Evolutionary conservation across 2,113 vertebrate genomes (phyloP), one percentile per base, ranked within the genome.

Genomic region (Camarhynchus parvulus): DNA sequence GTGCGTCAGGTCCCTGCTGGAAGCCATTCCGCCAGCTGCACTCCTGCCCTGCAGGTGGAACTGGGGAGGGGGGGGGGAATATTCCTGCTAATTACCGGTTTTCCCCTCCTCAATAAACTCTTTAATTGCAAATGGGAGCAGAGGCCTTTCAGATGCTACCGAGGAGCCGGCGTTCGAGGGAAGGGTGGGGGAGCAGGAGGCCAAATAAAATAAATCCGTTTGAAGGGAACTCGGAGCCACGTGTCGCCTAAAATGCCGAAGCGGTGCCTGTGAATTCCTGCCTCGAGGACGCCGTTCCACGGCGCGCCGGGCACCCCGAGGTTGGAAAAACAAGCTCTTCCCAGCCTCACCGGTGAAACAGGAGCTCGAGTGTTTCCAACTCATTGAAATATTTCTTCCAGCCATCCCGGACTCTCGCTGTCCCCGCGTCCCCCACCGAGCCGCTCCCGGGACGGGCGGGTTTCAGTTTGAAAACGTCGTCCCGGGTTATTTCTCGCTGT

Each of bases 21-120:
- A 86, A 95, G 86, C 90, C 95, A 78, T 86, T 80, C 94, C 83
- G 79, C 59, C 94, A 82, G 94, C 91, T 95, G 95, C 94, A 83
- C 95, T 94, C 49, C 47, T 91, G 87, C 92, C 91, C 95, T 94
- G 93, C 93, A 97, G 96, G 93, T 96, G 94, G 95, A 93, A 93
- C 56, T 1, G 88, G 75, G 79, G 62, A 37, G 58, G 86, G 41
- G 73, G 87, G 55, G 55, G 84, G 55, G 44, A 86, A 90, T 88
- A 93, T 88, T 90, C 88, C 39, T 63, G 67, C 92, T 95, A 96
- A 97, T 96, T 95, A 96, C 94, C 80, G 88, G 46, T 62, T 94
- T 92, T 86, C 94, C 92, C 94, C 94, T 93, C 92, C 96, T 93
- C 90, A 87, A 68, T 95, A 92, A 92, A 92, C 84, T 84, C 96